phyloP scores from a whole-genome alignment of 2,888 invertebrate genomes.

The Ectemnius continuus region DNA sequence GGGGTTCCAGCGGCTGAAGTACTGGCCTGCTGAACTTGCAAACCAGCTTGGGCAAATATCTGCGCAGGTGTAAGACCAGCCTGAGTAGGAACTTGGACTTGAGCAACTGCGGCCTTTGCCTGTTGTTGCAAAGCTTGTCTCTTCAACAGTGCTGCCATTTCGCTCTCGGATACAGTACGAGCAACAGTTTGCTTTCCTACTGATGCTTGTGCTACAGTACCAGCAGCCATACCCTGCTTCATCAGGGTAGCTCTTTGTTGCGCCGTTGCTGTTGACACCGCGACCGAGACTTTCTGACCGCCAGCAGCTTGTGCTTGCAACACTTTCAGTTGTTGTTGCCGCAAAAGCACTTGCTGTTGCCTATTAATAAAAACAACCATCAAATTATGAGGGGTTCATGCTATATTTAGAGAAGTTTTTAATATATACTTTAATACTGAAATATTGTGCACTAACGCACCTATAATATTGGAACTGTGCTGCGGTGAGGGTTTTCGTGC shows the following conservation, averaged over 20 bases:
- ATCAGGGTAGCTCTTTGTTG: slow-evolving; percentile 73
- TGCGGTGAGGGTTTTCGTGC: slow-evolving; percentile 80
- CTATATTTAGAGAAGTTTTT: no score
- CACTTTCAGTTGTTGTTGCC: slow-evolving; percentile 74
- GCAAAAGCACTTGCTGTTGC: slow-evolving; percentile 80
- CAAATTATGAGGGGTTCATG: neutral
- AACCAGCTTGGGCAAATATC: slow-evolving; percentile 81
- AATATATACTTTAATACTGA: no score
- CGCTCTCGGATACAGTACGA: slow-evolving; percentile 80
- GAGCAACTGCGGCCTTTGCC: slow-evolving; percentile 74
- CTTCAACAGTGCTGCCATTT: slow-evolving; percentile 82
- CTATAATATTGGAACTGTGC: slow-evolving; percentile 82
- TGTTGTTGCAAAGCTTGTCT: slow-evolving; percentile 78
- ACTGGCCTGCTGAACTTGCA: slow-evolving; percentile 80
- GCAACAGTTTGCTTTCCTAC: slow-evolving; percentile 78
- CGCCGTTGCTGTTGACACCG: slow-evolving; percentile 70
- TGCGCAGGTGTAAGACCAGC: slow-evolving; percentile 78
- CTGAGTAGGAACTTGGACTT: slow-evolving; percentile 73
- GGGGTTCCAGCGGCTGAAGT: slow-evolving; percentile 78
- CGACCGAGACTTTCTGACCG: slow-evolving; percentile 75
- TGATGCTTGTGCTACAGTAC: slow-evolving; percentile 53
- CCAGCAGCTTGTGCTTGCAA: slow-evolving; percentile 70
- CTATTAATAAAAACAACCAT: slow-evolving; percentile 57
- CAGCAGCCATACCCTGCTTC: slow-evolving; percentile 66
- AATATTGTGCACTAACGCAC: neutral